Conservation (phyloP, 2,113 vertebrate genomes). For the Chionodraco myersi region DNA sequence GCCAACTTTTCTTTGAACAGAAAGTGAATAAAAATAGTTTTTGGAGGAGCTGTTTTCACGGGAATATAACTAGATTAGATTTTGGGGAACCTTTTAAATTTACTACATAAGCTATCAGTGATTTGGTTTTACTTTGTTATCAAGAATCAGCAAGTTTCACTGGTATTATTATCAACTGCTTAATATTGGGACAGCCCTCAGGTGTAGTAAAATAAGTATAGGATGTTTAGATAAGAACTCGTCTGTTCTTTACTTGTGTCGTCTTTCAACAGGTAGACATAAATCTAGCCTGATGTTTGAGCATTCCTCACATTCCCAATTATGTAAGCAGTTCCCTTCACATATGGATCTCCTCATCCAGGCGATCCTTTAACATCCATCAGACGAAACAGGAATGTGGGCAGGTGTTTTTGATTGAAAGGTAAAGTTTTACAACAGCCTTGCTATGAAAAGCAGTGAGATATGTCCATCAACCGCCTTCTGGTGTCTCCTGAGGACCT, state of each 20-base stretch:
- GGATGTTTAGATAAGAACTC: slow-evolving; percentile 3
- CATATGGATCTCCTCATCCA: slow-evolving; percentile 24
- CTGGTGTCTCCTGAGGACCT: background rate
- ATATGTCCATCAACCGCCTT: background rate
- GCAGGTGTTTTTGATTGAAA: slow-evolving; percentile 47
- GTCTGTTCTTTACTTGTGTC: background rate
- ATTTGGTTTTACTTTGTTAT: no score
- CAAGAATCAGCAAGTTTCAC: no score
- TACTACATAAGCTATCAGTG: no score
- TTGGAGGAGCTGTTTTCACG: no score
- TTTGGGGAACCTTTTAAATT: no score
- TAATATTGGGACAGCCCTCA: background rate
- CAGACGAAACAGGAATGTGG: slow-evolving; percentile 42
- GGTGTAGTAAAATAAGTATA: background rate
- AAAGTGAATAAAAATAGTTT: no score
- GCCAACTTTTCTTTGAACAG: no score
- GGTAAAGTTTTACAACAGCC: background rate
- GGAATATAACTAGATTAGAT: no score
- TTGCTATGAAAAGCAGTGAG: background rate
- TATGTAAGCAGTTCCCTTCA: slow-evolving; percentile 27
- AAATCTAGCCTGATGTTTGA: slow-evolving; percentile 18
- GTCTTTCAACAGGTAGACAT: slow-evolving; percentile 37
- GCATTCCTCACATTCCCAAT: slow-evolving; percentile 45
- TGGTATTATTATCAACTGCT: no score
- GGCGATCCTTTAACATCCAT: background rate